Evolutionary conservation across 2,888 invertebrate species (phyloP).

Genomic region (Craniophora ligustri): DNA sequence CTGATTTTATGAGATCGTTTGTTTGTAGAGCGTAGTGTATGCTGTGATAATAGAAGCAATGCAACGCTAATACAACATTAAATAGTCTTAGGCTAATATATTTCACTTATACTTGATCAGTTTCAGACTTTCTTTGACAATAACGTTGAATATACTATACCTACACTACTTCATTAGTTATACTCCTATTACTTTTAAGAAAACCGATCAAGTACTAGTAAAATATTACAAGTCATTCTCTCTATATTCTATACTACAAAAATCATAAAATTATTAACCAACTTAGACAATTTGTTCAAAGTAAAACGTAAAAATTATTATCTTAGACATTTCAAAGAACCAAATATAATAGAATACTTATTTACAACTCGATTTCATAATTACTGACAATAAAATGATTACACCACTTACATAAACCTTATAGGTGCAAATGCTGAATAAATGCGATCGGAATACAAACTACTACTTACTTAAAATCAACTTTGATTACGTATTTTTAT

Average conservation of each 20-base stretch:
- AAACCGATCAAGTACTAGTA: slow-evolving; percentile 18
- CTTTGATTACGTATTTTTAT: slow-evolving; percentile 2
- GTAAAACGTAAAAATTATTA: not conserved
- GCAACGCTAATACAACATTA: slow-evolving; percentile 19
- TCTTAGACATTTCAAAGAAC: not conserved
- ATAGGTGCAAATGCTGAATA: slow-evolving; percentile 42
- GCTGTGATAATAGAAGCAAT: slow-evolving; percentile 13
- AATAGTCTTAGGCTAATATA: slow-evolving; percentile 25
- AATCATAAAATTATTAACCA: not conserved
- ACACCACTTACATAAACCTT: slow-evolving; percentile 8
- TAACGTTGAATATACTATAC: not conserved
- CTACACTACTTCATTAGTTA: no score
- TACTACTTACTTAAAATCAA: slow-evolving; percentile 4
- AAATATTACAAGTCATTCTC: slow-evolving; percentile 39
- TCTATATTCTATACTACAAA: slow-evolving; percentile 23
- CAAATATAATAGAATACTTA: slow-evolving; percentile 8
- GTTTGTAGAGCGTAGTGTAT: slow-evolving; percentile 20
- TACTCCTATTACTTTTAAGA: not conserved
- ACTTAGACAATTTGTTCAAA: slow-evolving; percentile 3
- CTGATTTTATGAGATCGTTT: slow-evolving; percentile 39
- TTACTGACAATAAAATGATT: slow-evolving; percentile 2
- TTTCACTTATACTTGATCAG: slow-evolving; percentile 11
- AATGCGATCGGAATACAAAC: slow-evolving; percentile 37
- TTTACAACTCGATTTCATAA: not conserved
- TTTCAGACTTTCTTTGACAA: slow-evolving; percentile 4